Evolutionary conservation across 2,113 vertebrate species (phyloP).

Genomic region (Hassar affinis): DNA sequence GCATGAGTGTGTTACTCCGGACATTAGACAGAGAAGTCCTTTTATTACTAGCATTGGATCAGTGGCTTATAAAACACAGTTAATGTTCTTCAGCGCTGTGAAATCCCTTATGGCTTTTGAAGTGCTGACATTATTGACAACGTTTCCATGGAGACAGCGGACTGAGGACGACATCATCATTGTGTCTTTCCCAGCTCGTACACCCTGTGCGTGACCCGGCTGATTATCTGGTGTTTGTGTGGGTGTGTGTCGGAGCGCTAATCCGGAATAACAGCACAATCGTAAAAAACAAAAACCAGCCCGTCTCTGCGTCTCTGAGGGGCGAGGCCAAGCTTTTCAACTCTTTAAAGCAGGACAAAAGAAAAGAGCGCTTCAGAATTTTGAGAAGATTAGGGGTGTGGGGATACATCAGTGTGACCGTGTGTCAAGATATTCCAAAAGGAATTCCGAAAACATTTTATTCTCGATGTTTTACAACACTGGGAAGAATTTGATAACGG

Average conservation of each 20-base stretch:
- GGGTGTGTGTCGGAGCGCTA: conserved; percentile 7
- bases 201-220: conserved; percentile 24
- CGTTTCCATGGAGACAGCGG: conserved; percentile 56
- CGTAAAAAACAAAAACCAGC: conserved; percentile 42
- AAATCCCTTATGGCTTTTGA: conserved; percentile 31
- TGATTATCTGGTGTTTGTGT: conserved; percentile 23
- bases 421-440: no score
- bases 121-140: conserved; percentile 43
- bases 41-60: background rate
- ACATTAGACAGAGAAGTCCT: background rate
- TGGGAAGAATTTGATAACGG: no score
- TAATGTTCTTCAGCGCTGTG: background rate
- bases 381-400: background rate
- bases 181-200: conserved; percentile 22
- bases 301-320: background rate
- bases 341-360: background rate
- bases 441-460: background rate
- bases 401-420: background rate
- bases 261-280: background rate
- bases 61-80: background rate
- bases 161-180: conserved; percentile 23
- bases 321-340: background rate
- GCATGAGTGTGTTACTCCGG: background rate
- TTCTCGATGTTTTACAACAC: background rate
- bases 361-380: background rate